Evolutionary conservation across 2,888 invertebrate genomes (phyloP).

Genomic region (Sialis lutaria): DNA sequence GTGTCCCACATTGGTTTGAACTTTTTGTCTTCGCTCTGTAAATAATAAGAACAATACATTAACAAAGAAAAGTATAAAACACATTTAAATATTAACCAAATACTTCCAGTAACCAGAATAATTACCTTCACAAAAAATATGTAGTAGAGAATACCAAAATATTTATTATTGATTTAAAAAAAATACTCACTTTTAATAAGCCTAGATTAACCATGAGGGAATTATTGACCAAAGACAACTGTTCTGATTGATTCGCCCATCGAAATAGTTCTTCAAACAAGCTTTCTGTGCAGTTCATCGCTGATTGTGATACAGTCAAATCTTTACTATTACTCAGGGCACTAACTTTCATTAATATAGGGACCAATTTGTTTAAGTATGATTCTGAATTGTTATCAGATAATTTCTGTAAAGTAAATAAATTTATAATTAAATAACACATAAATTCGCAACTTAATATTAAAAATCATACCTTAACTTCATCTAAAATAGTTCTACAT

Average conservation of each 20-base stretch:
- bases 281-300: conserved; percentile 27
- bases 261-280: conserved; percentile 35
- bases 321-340: conserved; percentile 34
- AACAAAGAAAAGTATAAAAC: too few species aligned
- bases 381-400: conserved; percentile 10
- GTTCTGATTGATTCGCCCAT: conserved; percentile 28
- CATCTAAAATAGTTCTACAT: conserved; percentile 18
- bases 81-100: too few species aligned
- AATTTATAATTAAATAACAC: conserved; percentile 1
- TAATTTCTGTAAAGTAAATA: conserved; percentile 4
- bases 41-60: conserved; percentile 10
- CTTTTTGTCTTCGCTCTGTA: conserved; percentile 50
- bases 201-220: conserved; percentile 44
- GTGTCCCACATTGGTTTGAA: conserved; percentile 42
- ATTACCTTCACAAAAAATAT: conserved; percentile 6
- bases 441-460: too few species aligned
- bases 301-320: conserved; percentile 22
- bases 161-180: neutral
- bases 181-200: conserved; percentile 45
- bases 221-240: conserved; percentile 40
- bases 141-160: neutral
- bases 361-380: conserved; percentile 22
- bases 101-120: too few species aligned
- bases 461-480: conserved; percentile 18
- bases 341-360: conserved; percentile 32